phyloP scores from a whole-genome alignment of 1,140 invertebrate species.

The Elymnias hypermnestra region DNA sequence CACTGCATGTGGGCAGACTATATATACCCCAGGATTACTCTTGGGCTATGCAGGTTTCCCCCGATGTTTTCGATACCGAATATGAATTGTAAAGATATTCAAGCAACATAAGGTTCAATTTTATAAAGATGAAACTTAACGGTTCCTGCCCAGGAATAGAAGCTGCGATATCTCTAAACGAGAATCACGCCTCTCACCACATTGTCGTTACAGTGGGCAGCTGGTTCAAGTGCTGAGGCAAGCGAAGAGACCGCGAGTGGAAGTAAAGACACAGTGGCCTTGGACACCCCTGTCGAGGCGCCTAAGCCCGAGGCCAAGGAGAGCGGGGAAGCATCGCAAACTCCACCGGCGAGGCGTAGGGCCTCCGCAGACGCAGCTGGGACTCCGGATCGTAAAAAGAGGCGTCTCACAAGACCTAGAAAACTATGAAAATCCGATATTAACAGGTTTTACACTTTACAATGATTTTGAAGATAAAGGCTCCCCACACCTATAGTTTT shows the following conservation, averaged over 20 bases:
- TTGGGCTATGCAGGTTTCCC: too few relatives aligned
- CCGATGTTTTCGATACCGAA: too few relatives aligned
- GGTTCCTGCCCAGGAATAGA: too few relatives aligned
- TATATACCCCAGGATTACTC: too few relatives aligned
- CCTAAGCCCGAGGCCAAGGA: constrained; percentile 19
- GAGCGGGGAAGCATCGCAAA: constrained; percentile 23
- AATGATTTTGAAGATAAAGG: too few relatives aligned
- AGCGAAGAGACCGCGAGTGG: constrained; percentile 25
- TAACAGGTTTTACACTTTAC: not conserved
- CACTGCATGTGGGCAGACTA: too few relatives aligned
- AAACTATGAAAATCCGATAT: constrained; percentile 44
- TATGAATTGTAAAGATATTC: too few relatives aligned
- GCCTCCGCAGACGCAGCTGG: constrained; percentile 10
- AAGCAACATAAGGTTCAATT: too few relatives aligned
- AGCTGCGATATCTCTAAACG: too few relatives aligned
- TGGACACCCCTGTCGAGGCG: constrained; percentile 19
- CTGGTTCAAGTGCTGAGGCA: constrained; percentile 28
- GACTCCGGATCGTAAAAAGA: constrained; percentile 63
- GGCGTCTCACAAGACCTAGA: constrained; percentile 55
- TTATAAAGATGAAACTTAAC: too few relatives aligned
- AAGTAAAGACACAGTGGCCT: constrained; percentile 21
- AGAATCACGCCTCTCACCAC: too few relatives aligned
- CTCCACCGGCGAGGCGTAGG: constrained; percentile 34
- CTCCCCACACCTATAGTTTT: too few relatives aligned
- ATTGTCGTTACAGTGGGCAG: constrained; percentile 44